These are phyloP conservation scores for Chalcosyrphus nemorum DNA, from an alignment of 2,888 invertebrate genomes.

Conservation along the genomic window DNA sequence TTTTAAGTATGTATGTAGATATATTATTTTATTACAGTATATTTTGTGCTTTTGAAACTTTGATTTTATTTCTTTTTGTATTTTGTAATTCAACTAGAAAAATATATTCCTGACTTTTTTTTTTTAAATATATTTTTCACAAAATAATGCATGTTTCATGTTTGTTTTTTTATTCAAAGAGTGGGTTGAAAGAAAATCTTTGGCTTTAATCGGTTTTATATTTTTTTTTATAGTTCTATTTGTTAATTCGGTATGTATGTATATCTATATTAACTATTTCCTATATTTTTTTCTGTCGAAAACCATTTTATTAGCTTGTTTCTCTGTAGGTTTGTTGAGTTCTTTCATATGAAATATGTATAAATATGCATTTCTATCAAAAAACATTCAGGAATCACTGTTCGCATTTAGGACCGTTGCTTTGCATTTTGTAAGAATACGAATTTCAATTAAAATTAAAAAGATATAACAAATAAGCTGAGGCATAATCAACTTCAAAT, in stretches of 20 bases:
- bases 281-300: constrained; percentile 38
- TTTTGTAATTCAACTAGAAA: constrained; percentile 67
- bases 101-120: constrained; percentile 61
- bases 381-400: constrained; percentile 71
- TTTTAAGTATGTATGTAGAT: constrained; percentile 50
- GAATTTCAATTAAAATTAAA: background rate
- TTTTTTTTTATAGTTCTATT: constrained; percentile 13
- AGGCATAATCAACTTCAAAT: background rate
- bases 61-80: constrained; percentile 28
- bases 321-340: constrained; percentile 34
- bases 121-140: constrained; percentile 62
- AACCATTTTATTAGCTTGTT: constrained; percentile 35
- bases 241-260: constrained; percentile 36
- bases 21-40: constrained; percentile 64
- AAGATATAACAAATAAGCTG: background rate
- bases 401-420: constrained; percentile 69
- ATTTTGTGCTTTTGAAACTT: constrained; percentile 71
- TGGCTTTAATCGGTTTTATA: constrained; percentile 56
- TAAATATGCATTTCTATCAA: constrained; percentile 65
- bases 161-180: constrained; percentile 23
- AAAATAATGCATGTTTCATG: constrained; percentile 59
- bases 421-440: constrained; percentile 34
- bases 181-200: constrained; percentile 67
- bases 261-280: constrained; percentile 49
- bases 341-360: constrained; percentile 30